Percentiles rank a stretch among this genome's conserved stretches.
Evolutionary conservation across 1,140 invertebrate genomes (phyloP).

Genomic region (Sycophila sp.): DNA sequence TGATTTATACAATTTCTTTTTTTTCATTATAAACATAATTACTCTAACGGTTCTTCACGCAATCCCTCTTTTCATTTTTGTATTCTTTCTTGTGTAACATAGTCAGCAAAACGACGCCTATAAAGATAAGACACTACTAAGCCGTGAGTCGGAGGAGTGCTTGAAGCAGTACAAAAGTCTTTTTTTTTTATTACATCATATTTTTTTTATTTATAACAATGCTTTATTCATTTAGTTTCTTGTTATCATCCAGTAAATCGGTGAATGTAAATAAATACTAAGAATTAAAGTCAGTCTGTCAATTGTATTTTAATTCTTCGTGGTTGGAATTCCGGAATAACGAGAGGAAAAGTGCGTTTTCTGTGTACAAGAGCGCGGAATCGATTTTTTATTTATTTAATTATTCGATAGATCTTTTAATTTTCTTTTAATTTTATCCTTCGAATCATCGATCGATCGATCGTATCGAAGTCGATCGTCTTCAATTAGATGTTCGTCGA

Average conservation of each 20-base stretch:
- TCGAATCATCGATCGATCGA: too few species aligned
- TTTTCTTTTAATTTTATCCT: too few species aligned
- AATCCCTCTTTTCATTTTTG: background rate
- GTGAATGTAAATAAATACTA: slow-evolving; percentile 34
- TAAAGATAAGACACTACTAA: slow-evolving; percentile 16
- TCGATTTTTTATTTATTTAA: background rate
- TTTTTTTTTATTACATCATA: slow-evolving; percentile 1
- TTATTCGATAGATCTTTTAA: background rate
- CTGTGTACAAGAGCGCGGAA: slow-evolving; percentile 4
- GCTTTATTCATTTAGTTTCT: slow-evolving; percentile 1
- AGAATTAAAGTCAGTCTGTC: slow-evolving; percentile 32
- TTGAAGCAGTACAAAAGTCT: slow-evolving; percentile 26
- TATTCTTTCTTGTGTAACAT: background rate
- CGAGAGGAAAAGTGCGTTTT: slow-evolving; percentile 11
- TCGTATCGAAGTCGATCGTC: too few species aligned
- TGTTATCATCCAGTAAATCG: background rate
- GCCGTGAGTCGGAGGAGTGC: background rate
- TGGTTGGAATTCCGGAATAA: slow-evolving; percentile 22
- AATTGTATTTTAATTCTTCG: slow-evolving; percentile 12
- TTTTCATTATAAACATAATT: slow-evolving; percentile 16
- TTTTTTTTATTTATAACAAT: too few species aligned
- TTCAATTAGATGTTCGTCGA: background rate
- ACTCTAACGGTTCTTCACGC: background rate
- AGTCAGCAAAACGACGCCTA: background rate
- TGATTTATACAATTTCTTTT: background rate